A percentile compares a stretch with the other conserved stretches of the same genome.
Evolutionary conservation across 2,797 vertebrate genomes (phyloP).

Genomic region (Danio jaintianensis): DNA sequence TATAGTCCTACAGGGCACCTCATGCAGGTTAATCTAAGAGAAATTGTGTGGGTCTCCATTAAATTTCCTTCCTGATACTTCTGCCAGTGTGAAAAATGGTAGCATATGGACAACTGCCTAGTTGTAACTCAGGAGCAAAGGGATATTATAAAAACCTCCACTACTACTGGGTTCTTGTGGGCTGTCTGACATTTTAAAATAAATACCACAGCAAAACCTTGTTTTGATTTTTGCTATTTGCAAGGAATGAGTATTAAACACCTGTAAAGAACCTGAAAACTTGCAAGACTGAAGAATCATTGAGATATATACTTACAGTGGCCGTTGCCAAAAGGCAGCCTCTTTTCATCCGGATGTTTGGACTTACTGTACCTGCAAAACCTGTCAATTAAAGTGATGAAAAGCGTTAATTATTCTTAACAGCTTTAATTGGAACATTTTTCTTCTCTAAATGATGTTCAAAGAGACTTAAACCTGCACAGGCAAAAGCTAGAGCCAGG

Average conservation of each 20-base stretch:
- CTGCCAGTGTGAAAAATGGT: conserved; percentile 38
- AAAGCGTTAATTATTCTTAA: conserved; percentile 70
- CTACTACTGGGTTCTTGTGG: not conserved
- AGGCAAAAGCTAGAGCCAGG: conserved; percentile 50
- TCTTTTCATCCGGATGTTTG: conserved; percentile 95
- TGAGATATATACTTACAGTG: conserved; percentile 86
- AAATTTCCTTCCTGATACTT: conserved; percentile 31
- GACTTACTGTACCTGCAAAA: conserved; percentile 96
- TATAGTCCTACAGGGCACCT: conserved; percentile 21
- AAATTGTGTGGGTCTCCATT: conserved; percentile 15
- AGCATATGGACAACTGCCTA: conserved; percentile 22
- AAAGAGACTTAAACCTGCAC: conserved; percentile 50
- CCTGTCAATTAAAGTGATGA: conserved; percentile 80
- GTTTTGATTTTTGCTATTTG: conserved; percentile 5
- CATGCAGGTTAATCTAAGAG: conserved; percentile 26
- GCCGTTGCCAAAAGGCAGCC: conserved; percentile 95
- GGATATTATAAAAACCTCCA: conserved; percentile 16
- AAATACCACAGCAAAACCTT: conserved; percentile 8
- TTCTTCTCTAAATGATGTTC: conserved; percentile 52
- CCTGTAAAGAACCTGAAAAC: conserved; percentile 6
- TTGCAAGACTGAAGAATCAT: conserved; percentile 19
- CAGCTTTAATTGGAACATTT: conserved; percentile 63
- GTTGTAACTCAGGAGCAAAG: conserved; percentile 11
- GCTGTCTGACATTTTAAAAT: conserved; percentile 30
- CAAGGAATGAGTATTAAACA: not conserved